Evolutionary conservation across 2,888 invertebrate species (phyloP).

Genomic region (Heliconius aoede): DNA sequence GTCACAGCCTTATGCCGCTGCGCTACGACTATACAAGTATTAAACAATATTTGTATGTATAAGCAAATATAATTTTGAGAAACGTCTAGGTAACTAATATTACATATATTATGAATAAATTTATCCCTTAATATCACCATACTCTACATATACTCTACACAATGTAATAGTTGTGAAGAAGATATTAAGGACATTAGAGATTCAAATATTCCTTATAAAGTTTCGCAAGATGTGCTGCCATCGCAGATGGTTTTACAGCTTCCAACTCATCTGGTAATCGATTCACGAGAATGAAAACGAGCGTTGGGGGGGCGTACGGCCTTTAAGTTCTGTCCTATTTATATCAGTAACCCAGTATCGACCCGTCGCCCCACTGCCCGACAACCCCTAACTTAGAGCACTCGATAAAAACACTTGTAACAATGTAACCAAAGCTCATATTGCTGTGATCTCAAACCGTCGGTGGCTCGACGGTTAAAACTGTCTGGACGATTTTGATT

Average conservation of each 20-base stretch:
- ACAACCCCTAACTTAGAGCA: constrained; percentile 64
- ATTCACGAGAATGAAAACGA: constrained; percentile 71
- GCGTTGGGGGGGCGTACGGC: constrained; percentile 59
- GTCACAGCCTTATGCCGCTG: too few species aligned
- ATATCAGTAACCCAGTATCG: constrained; percentile 78
- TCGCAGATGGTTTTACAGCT: constrained; percentile 52
- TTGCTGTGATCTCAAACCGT: constrained; percentile 49
- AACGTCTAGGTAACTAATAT: neutral
- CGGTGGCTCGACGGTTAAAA: constrained; percentile 58
- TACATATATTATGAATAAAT: constrained; percentile 8
- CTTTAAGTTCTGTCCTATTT: constrained; percentile 77
- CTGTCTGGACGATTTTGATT: constrained; percentile 61
- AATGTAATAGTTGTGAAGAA: constrained; percentile 1
- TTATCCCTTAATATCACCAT: neutral
- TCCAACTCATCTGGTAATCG: constrained; percentile 63
- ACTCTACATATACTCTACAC: constrained; percentile 6
- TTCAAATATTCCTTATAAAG: constrained; percentile 40
- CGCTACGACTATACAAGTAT: neutral
- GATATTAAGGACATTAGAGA: constrained; percentile 30
- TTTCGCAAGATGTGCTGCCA: constrained; percentile 34
- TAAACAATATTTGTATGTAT: too few species aligned
- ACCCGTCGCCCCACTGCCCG: constrained; percentile 79
- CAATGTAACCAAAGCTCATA: constrained; percentile 58
- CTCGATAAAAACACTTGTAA: constrained; percentile 61
- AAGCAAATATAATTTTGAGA: neutral